These are phyloP conservation scores for Heteromyza rotundicornis DNA, from an alignment of 2,888 invertebrate species.

Conservation along the genomic window DNA sequence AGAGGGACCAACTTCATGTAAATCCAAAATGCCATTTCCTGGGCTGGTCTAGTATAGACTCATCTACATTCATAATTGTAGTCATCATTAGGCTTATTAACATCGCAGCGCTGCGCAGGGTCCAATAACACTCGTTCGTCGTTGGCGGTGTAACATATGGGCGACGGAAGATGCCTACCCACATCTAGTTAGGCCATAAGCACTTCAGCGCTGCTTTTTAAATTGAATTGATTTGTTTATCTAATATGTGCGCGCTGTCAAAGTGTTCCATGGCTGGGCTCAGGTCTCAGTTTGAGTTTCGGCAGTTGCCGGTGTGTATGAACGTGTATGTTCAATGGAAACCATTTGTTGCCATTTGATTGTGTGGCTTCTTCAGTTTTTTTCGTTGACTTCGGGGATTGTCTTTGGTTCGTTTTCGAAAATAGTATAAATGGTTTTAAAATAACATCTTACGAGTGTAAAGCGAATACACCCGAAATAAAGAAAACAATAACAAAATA, in stretches of 20 bases:
- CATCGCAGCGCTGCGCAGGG: no score
- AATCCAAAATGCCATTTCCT: no score
- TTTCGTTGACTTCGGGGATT: neutral
- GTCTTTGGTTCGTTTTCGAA: neutral
- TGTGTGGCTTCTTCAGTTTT: neutral
- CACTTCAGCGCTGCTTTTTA: no score
- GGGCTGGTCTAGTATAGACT: no score
- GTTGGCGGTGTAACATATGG: no score
- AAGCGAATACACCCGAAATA: conserved; percentile 20
- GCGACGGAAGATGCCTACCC: no score
- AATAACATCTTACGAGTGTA: neutral
- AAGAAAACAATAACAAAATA: conserved; percentile 38
- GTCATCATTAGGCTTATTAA: no score
- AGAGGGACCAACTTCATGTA: no score
- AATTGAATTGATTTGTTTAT: neutral
- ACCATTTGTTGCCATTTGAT: neutral
- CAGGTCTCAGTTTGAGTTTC: neutral
- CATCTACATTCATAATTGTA: no score
- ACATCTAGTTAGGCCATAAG: no score
- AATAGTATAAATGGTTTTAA: neutral
- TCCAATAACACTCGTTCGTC: no score
- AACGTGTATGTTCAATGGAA: neutral
- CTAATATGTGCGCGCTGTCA: neutral
- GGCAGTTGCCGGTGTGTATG: neutral
- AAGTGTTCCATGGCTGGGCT: neutral